Evolutionary conservation across 2,888 invertebrate genomes (phyloP).

Genomic region (Pyrocoelia pectoralis): DNA sequence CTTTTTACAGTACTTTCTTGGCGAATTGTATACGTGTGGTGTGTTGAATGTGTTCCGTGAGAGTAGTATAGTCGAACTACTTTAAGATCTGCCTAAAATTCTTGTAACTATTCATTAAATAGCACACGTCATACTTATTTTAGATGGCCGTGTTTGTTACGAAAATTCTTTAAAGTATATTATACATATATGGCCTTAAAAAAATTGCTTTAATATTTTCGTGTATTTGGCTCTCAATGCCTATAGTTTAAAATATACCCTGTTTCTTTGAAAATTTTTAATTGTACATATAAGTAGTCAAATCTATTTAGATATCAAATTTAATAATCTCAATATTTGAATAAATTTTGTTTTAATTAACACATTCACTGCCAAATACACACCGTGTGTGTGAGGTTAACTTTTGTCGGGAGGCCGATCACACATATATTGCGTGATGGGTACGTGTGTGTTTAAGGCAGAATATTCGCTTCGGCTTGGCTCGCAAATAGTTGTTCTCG

Average conservation of each 20-base stretch:
- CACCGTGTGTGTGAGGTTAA: too few relatives aligned
- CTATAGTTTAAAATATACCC: neutral
- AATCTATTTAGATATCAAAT: too few relatives aligned
- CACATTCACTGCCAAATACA: too few relatives aligned
- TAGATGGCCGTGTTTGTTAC: constrained; percentile 5
- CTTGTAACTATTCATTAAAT: constrained; percentile 19
- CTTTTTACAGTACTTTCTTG: constrained; percentile 19
- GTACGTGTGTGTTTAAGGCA: too few relatives aligned
- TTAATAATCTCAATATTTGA: too few relatives aligned
- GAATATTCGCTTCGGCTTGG: too few relatives aligned
- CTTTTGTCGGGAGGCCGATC: too few relatives aligned
- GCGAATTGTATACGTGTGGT: constrained; percentile 21
- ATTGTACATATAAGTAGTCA: too few relatives aligned
- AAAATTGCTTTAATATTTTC: constrained; percentile 3
- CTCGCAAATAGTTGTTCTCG: too few relatives aligned
- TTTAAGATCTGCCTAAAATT: constrained; percentile 22
- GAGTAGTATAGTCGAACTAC: constrained; percentile 10
- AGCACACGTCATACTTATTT: neutral
- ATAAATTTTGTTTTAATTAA: too few relatives aligned
- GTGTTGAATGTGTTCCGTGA: constrained; percentile 13
- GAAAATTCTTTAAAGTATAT: neutral
- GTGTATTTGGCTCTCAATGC: neutral
- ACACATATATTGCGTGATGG: too few relatives aligned
- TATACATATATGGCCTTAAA: constrained; percentile 8
- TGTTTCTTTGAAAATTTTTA: constrained; percentile 6